Percentiles rank a stretch among this genome's conserved stretches.
These are phyloP conservation scores for Pristionchus mayeri DNA, from an alignment of 2,888 invertebrate species.

Conservation along the genomic window DNA sequence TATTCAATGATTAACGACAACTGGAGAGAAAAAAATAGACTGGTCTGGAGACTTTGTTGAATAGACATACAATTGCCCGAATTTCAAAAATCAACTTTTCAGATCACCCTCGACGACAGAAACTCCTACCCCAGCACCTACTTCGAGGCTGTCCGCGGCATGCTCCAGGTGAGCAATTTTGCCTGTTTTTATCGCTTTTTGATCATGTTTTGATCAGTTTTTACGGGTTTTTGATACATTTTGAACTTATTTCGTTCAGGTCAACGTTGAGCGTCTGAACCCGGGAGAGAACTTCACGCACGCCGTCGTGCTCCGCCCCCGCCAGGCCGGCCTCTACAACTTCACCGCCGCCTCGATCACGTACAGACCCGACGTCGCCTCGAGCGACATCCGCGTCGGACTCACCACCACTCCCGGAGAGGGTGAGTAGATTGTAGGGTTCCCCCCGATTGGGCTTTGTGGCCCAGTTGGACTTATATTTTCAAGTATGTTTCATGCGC, in stretches of 20 bases:
- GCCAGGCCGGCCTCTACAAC: constrained; percentile 93
- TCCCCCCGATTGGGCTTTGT: no score
- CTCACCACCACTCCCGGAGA: constrained; percentile 93
- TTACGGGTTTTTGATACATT: neutral
- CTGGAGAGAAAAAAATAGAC: no score
- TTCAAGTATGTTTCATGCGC: no score
- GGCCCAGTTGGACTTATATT: no score
- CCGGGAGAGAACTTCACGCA: constrained; percentile 93
- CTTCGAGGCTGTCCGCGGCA: constrained; percentile 91
- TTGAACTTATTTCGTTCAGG: constrained; percentile 47
- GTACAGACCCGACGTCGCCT: constrained; percentile 87
- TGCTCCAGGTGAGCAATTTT: constrained; percentile 79
- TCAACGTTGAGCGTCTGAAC: constrained; percentile 86
- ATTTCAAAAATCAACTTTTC: constrained; percentile 80
- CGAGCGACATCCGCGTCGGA: constrained; percentile 79
- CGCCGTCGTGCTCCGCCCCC: constrained; percentile 88
- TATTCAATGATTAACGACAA: no score
- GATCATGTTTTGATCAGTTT: neutral
- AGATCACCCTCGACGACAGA: constrained; percentile 88
- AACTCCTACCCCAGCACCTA: constrained; percentile 92
- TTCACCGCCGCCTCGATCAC: constrained; percentile 91
- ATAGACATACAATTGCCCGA: no score
- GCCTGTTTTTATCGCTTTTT: neutral
- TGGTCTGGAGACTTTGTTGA: no score
- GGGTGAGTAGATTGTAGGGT: no score